Base-by-base conservation (phyloP, 2,113 vertebrate species). In the Chaetops frenatus region DNA sequence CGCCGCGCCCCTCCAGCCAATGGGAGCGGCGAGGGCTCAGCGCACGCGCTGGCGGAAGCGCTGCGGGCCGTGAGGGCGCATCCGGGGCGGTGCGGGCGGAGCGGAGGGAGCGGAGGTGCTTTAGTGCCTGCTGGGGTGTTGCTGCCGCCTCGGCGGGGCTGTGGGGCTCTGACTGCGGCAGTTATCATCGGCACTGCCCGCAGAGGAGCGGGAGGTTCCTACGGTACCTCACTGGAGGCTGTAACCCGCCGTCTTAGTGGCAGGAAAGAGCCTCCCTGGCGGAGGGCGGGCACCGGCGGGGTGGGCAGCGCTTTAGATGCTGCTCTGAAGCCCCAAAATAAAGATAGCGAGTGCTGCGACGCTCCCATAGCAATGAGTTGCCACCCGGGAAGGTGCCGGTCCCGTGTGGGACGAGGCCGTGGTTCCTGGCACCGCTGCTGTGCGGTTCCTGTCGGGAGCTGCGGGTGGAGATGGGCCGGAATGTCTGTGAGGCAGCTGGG, bases 31-130 rank as follows among this genome's bases (percentile, higher is more conserved):
- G 40, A 35, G 56, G 19, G 8, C 20, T 25, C 7, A 10, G 28
- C 54, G 84, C 64, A 70, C 5, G 54, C 84, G 38, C 38, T 7
- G 40, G 56, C 65, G 84, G 73, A 70, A 79, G 84, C 7, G 25
- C 33, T 7, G 0, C 0, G 23, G 0, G 2, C 28, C 0, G 35
- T 2, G 3, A 0, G 1, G 16, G 18, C 6, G 25, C 9, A 6
- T 42, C 77, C 48, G 93, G 86, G 38, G 16, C 20, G n/a, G 25
- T 10, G 35, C 6, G 40, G n/a, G 10, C 1, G 0, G 20, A 3
- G 54, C 12, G 6, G 10, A 0, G 6, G 0, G 0, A 1, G 23
- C 10, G 5, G 29, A 2, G 13, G 0, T 2, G 36, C 7, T 1
- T 1, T 1, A 17, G 7, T 1, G 10, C 3, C 0, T 5, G 6